Percentiles rank a stretch among this genome's conserved stretches.
phyloP scores from a whole-genome alignment of 1,140 invertebrate species.

The Luehdorfia chinensis region DNA sequence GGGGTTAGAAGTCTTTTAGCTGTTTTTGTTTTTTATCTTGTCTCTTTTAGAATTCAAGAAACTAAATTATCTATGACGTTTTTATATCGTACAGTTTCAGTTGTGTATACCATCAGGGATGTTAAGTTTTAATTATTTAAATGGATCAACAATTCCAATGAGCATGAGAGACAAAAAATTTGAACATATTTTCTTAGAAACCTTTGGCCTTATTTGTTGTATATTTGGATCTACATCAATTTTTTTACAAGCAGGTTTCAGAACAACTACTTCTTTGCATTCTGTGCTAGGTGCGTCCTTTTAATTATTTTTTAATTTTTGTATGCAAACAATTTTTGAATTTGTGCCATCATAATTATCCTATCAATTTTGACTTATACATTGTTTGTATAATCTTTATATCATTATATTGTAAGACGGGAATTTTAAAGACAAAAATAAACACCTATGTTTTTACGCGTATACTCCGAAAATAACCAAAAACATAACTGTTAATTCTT shows the following conservation, averaged over 20 bases:
- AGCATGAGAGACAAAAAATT: conserved; percentile 24
- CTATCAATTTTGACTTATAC: neutral
- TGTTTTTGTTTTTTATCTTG: neutral
- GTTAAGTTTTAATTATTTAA: conserved; percentile 32
- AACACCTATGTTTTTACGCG: neutral
- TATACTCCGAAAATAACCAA: too few relatives aligned
- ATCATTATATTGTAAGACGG: neutral
- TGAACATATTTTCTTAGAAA: conserved; percentile 36
- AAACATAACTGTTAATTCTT: too few relatives aligned
- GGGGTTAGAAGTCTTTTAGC: conserved; percentile 32
- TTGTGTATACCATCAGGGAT: conserved; percentile 37
- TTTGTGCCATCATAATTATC: neutral
- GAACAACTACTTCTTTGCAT: conserved; percentile 15
- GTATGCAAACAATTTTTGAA: neutral
- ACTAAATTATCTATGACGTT: conserved; percentile 4
- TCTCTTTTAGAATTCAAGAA: too few relatives aligned
- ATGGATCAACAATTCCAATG: conserved; percentile 31
- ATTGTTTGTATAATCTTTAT: neutral
- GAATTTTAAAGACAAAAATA: neutral
- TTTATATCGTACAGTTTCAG: conserved; percentile 38
- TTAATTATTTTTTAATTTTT: neutral
- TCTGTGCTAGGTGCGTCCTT: conserved; percentile 24
- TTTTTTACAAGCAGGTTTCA: conserved; percentile 2
- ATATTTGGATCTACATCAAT: conserved; percentile 12
- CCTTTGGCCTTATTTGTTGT: conserved; percentile 20